Conservation (phyloP, 2,113 vertebrate species). For the Rhinogobius similis region DNA sequence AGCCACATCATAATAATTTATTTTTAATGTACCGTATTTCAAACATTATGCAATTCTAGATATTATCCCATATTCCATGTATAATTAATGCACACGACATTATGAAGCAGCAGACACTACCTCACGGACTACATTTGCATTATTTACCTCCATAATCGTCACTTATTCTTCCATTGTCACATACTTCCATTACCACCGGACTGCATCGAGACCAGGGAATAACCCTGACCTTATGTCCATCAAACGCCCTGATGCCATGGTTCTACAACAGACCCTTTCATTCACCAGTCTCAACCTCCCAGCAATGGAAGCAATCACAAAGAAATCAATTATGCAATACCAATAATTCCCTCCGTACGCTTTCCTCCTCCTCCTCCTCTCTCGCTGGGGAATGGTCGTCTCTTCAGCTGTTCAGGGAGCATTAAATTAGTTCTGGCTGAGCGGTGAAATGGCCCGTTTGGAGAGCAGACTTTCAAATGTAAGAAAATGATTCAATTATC, state of each 20-base stretch:
- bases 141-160: background rate
- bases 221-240: background rate
- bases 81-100: background rate
- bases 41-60: background rate
- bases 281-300: conserved; percentile 7
- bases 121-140: background rate
- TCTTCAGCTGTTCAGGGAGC: conserved; percentile 50
- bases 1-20: background rate
- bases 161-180: background rate
- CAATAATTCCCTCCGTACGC: conserved; percentile 11
- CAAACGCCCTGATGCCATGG: background rate
- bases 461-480: conserved; percentile 37
- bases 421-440: conserved; percentile 60
- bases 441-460: conserved; percentile 41
- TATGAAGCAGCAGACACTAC: background rate
- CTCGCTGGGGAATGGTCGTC: conserved; percentile 31
- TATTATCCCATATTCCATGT: background rate
- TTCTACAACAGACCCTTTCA: background rate
- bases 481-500: conserved; percentile 64
- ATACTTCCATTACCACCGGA: background rate
- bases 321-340: conserved; percentile 52
- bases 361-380: conserved; percentile 4
- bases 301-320: conserved; percentile 33
- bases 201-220: background rate
- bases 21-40: background rate